phyloP scores from a whole-genome alignment of 2,113 vertebrate genomes.

The Caretta caretta region DNA sequence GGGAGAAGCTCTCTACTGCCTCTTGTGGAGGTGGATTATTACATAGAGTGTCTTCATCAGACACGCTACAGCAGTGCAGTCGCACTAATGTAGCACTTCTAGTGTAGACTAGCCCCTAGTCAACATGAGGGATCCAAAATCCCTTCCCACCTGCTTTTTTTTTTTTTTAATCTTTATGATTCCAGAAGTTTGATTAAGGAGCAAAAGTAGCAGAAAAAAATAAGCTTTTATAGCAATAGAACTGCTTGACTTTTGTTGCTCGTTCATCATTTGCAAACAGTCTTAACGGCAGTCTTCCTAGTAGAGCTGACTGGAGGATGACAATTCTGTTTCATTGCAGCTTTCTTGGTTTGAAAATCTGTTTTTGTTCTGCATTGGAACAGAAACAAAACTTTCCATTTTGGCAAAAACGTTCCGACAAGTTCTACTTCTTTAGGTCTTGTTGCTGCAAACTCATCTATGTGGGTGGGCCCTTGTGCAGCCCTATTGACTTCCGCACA shows the following conservation, averaged over 20 bases:
- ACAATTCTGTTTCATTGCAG: slow-evolving; percentile 23
- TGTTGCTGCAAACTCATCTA: background rate
- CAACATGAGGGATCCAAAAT: background rate
- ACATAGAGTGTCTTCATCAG: background rate
- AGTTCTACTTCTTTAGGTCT: background rate
- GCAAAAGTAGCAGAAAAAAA: background rate
- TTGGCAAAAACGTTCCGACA: background rate
- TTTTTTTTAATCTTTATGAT: slow-evolving; percentile 4
- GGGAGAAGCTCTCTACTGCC: too few species aligned
- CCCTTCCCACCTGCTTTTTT: background rate
- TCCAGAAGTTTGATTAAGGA: background rate
- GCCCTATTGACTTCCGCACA: background rate
- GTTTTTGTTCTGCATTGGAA: background rate
- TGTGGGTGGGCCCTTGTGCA: background rate
- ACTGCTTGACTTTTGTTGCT: slow-evolving; percentile 13
- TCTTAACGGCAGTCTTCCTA: background rate
- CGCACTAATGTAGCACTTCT: too few species aligned
- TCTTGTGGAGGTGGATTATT: background rate
- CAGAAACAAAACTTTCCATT: background rate
- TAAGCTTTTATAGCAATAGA: slow-evolving; percentile 11
- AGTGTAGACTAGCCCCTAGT: too few species aligned
- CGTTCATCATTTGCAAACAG: background rate
- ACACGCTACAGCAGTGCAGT: background rate
- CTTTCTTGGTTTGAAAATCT: background rate
- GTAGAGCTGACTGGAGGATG: background rate